These are phyloP conservation scores for Pristionchus pacificus DNA, from an alignment of 1,140 invertebrate genomes.

Conservation along the genomic window DNA sequence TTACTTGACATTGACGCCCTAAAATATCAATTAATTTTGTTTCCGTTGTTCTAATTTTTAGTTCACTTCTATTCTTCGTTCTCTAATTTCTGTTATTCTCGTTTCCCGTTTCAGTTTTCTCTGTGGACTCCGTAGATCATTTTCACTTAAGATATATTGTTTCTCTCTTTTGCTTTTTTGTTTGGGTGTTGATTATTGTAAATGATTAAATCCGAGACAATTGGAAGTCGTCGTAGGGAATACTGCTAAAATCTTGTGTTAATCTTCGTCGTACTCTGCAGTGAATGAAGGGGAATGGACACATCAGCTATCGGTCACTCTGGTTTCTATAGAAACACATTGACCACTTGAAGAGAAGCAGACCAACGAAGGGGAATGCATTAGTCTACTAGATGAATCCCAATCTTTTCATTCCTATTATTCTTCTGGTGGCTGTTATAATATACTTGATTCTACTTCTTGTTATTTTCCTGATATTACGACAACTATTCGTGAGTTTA, in stretches of 20 bases:
- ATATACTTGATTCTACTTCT: not conserved
- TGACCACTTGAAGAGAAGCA: not conserved
- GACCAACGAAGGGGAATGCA: not conserved
- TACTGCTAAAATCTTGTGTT: too few species aligned
- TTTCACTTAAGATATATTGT: too few species aligned
- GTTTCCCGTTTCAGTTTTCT: not conserved
- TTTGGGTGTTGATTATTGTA: too few species aligned
- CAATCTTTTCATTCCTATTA: not conserved
- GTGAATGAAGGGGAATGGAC: not conserved
- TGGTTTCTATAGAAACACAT: too few species aligned
- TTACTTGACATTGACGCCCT: too few species aligned
- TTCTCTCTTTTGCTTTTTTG: too few species aligned
- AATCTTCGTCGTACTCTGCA: not conserved
- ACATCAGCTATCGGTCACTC: too few species aligned
- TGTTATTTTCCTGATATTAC: not conserved
- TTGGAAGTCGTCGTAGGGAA: too few species aligned
- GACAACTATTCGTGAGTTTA: not conserved
- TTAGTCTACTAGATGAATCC: not conserved
- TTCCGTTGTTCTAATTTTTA: not conserved
- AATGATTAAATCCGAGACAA: too few species aligned
- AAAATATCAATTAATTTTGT: not conserved
- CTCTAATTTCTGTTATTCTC: not conserved
- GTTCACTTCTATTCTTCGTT: not conserved
- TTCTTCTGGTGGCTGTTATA: not conserved
- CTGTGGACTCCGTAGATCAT: not conserved